These are phyloP conservation scores for Acanthosepion esculentum DNA, from an alignment of 2,888 invertebrate genomes.

Conservation along the genomic window DNA sequence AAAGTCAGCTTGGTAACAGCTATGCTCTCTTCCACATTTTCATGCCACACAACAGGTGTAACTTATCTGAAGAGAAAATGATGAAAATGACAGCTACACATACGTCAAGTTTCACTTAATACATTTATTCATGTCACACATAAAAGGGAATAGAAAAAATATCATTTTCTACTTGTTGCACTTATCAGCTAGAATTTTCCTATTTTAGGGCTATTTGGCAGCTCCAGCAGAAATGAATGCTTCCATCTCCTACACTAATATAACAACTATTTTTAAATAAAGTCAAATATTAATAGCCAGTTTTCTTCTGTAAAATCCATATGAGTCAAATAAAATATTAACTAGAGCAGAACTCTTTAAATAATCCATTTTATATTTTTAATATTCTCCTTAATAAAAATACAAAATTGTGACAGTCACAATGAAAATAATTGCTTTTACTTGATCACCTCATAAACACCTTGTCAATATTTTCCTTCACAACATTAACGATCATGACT, in stretches of 20 bases:
- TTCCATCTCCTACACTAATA: neutral
- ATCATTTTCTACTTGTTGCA: neutral
- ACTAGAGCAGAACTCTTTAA: too few species aligned
- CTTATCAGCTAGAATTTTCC: neutral
- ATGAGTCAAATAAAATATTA: too few species aligned
- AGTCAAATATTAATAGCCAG: too few species aligned
- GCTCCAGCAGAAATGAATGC: neutral
- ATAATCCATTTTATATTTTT: too few species aligned
- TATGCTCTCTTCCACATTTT: neutral
- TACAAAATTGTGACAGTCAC: too few species aligned
- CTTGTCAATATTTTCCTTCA: too few species aligned
- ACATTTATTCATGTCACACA: neutral
- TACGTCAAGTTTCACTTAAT: neutral
- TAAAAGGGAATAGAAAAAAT: neutral
- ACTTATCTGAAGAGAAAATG: neutral
- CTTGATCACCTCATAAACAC: too few species aligned
- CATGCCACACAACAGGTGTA: neutral
- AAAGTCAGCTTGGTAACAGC: neutral
- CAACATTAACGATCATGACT: too few species aligned
- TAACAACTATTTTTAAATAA: too few species aligned
- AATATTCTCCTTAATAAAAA: too few species aligned
- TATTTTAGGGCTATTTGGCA: neutral
- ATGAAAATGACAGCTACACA: neutral
- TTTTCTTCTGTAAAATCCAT: too few species aligned
- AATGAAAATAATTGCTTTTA: too few species aligned